Evolutionary conservation across 2,797 vertebrate species (phyloP), one percentile per base, ranked within the genome.

Genomic region (Rhabdomys pumilio): DNA sequence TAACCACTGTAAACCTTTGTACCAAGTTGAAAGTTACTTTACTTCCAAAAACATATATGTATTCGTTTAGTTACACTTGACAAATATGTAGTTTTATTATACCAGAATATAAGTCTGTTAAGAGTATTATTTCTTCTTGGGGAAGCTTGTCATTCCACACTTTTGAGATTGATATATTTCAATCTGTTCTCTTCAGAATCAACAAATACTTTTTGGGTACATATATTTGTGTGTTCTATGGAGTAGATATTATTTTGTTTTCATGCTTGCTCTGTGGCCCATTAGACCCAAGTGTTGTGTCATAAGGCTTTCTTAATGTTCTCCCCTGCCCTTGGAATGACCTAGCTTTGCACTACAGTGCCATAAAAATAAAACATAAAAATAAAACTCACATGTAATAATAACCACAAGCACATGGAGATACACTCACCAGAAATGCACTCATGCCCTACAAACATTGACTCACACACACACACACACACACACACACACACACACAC

Each of bases 21-120:
- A 63, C 19, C 8, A n/a, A n/a, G 31, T 9, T 67, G 53, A 90
- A 90, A 96, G 77, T 61, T 89, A 75, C 10, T 88, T 81, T 92
- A 67, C 15, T 83, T 63, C 0, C 4, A 41, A 83, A 90, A 96
- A 84, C 38, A 6, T 80, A 1, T 26, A 61, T 6, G 24, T 75
- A 24, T 44, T 92, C 85, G 11, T 75, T 86, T 93, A 77, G 50
- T 50, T 50, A 50, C 50, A 50, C 81, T 50, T 96, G 61, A n/a
- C 31, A 90, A 97, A n/a, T 53, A 81, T 22, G 79, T 72, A 63
- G 31, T 88, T 88, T 20, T 55, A 61, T 80, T 6, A 7, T 76
- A 89, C 44, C 38, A 83, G 4, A 31, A 29, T 65, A 53, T 93
- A 87, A 19, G 20, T 63, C 38, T 86, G 50, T 83, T 55, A 83